Base-by-base conservation (phyloP, 1,140 invertebrate genomes). In the Leptinotarsa texana region DNA sequence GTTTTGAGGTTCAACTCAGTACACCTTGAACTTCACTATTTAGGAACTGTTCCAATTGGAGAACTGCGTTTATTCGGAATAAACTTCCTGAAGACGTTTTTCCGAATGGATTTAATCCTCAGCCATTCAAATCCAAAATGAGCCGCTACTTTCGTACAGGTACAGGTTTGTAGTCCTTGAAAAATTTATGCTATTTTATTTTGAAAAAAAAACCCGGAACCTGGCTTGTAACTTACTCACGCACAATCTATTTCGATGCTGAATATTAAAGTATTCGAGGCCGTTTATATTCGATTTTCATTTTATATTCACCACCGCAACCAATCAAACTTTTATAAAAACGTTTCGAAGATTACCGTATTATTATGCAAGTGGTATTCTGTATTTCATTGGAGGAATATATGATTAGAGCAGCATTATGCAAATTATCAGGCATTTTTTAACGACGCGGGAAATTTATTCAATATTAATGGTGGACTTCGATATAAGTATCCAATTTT, bases 271-370 rank as follows among this genome's bases (percentile, higher is more conserved):
- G 51, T 13, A 18, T n/a, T 6, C n/a, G 15, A 18, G 51, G 51
- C n/a, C 63, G 22, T 66, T 24, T 24, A 66, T 21, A 17, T 24
- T 33, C 22, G 63, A 33, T 66, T 66, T 66, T 22, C 27, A 66
- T 66, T 66, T 66, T 66, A 22, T 66, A 66, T 33, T 57, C 51
- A 57, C 51, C 51, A 57, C 51, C 51, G 22, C 63, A 33, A 69
- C 67, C 67, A 69, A 69, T 69, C 67, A 69, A 69, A 42, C 2
- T 33, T 69, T 69, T n/a, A 69, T 69, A 69, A 69, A 69, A 69
- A 69, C 17, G 27, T 42, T 48, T 69, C 42, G 42, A 17, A 47
- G 67, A 69, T 69, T 69, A 69, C 67, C 47, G 47, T 47, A 21
- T 69, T 69, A 69, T 69, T 47, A 69, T 69, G 67, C 67, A 48